phyloP scores from a whole-genome alignment of 2,797 vertebrate species.

The Pitangus sulphuratus region DNA sequence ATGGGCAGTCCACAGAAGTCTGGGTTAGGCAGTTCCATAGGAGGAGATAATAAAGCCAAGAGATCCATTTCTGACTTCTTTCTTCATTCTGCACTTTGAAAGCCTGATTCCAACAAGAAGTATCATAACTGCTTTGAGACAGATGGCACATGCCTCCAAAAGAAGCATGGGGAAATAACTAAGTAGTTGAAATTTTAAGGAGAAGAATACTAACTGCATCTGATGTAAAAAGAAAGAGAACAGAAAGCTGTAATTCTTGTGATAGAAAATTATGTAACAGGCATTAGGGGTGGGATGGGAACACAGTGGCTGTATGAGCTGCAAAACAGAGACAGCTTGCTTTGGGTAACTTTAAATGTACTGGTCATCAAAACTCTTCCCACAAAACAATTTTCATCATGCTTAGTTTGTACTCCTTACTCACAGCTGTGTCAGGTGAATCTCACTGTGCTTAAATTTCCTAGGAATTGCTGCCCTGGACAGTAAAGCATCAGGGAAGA shows the following conservation, averaged over 20 bases:
- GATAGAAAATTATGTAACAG: background rate
- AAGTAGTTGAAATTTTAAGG: background rate
- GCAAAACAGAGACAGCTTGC: background rate
- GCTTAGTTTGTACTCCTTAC: background rate
- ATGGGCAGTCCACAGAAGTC: background rate
- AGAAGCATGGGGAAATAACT: background rate
- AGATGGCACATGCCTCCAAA: background rate
- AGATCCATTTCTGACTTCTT: background rate
- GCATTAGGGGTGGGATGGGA: background rate
- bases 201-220: background rate
- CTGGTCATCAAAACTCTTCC: background rate
- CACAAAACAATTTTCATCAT: background rate
- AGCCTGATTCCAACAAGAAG: background rate
- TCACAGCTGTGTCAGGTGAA: background rate
- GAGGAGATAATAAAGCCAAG: background rate
- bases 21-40: background rate
- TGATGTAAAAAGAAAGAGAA: background rate
- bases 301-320: background rate
- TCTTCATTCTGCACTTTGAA: background rate
- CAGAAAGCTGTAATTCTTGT: background rate
- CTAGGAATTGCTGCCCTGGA: conserved; percentile 95
- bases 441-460: conserved; percentile 68
- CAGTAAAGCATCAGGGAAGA: conserved; percentile 95
- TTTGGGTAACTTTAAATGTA: background rate
- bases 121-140: background rate